Conservation (phyloP, 1,140 invertebrate genomes). For the Lysiphlebus fabarum region DNA sequence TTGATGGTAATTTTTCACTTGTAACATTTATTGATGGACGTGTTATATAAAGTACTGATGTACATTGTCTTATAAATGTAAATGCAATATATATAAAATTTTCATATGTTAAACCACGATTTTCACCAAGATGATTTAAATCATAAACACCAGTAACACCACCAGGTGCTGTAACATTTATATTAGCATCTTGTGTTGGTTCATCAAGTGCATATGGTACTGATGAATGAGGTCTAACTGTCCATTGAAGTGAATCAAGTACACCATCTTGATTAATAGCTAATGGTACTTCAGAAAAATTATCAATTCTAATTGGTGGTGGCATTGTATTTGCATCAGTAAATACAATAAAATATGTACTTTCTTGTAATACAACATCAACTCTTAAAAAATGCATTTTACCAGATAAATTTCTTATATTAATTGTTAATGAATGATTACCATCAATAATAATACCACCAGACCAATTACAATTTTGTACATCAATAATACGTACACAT, state of each 20-base stretch:
- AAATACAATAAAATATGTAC: constrained; percentile 89
- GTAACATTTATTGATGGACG: constrained; percentile 62
- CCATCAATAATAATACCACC: constrained; percentile 87
- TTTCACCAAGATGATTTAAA: constrained; percentile 71
- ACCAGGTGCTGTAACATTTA: constrained; percentile 83
- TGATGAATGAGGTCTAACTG: constrained; percentile 69
- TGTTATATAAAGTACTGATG: constrained; percentile 76
- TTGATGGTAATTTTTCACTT: constrained; percentile 66
- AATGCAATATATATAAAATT: constrained; percentile 96
- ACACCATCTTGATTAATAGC: constrained; percentile 74
- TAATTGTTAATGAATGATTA: constrained; percentile 86
- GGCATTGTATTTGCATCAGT: constrained; percentile 89
- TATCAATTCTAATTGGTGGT: constrained; percentile 93
- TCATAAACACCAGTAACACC: constrained; percentile 79
- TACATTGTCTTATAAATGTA: constrained; percentile 71
- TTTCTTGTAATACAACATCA: constrained; percentile 85
- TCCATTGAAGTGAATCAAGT: constrained; percentile 65
- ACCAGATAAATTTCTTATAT: constrained; percentile 74
- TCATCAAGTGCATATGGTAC: constrained; percentile 93
- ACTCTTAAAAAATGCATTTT: constrained; percentile 82
- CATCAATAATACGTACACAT: constrained; percentile 75
- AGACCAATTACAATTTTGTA: constrained; percentile 82
- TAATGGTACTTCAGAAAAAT: constrained; percentile 86
- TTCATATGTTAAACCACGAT: constrained; percentile 79
- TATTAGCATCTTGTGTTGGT: constrained; percentile 65